These are phyloP conservation scores for Ceratitis capitata DNA, from an alignment of 1,140 invertebrate genomes.

Conservation along the genomic window DNA sequence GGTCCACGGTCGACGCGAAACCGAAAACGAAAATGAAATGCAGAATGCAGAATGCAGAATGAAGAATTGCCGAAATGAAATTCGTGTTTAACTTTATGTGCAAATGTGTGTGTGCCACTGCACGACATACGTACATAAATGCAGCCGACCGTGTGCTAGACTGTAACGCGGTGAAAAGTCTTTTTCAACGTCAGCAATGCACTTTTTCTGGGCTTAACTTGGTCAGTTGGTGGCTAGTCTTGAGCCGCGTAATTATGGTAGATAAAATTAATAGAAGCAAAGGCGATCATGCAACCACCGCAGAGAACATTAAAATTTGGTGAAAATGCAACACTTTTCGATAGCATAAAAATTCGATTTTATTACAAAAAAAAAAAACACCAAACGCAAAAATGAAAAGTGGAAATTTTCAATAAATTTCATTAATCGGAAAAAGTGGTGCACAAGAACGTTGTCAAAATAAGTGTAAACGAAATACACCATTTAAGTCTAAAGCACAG, in stretches of 20 bases:
- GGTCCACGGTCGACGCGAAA: neutral
- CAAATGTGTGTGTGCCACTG: neutral
- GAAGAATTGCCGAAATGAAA: constrained; percentile 31
- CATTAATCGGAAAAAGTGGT: neutral
- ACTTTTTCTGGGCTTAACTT: constrained; percentile 26
- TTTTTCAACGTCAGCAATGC: constrained; percentile 1
- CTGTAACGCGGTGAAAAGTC: too few relatives aligned
- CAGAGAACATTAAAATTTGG: neutral
- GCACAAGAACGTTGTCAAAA: neutral
- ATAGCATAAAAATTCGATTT: constrained; percentile 1
- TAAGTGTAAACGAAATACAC: neutral
- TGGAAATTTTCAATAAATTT: neutral
- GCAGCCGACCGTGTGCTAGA: too few relatives aligned
- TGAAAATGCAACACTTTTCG: neutral
- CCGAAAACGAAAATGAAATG: constrained; percentile 31
- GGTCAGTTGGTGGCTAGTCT: neutral
- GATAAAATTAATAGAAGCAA: too few relatives aligned
- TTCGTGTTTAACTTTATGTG: neutral
- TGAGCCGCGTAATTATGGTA: constrained; percentile 9
- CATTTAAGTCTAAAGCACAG: neutral
- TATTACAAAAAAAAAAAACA: too few relatives aligned
- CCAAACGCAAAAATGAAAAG: neutral
- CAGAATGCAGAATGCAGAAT: constrained; percentile 2
- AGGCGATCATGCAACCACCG: neutral
- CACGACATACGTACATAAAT: neutral